Percentiles rank a stretch among this genome's conserved stretches.
phyloP scores from a whole-genome alignment of 2,797 vertebrate species.

The Poecilia wingei region DNA sequence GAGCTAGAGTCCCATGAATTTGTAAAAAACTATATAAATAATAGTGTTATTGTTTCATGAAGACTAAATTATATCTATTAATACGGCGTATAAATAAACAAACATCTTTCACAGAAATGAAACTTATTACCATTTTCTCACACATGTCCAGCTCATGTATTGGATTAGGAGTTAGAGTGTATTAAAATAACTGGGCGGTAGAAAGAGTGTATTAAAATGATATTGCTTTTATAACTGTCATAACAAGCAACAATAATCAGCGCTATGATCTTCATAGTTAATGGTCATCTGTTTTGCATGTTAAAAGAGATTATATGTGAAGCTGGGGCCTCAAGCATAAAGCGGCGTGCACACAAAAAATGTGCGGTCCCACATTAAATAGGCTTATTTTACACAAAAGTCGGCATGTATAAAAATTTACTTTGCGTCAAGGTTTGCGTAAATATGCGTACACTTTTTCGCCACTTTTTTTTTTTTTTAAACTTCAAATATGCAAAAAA shows the following conservation, averaged over 20 bases:
- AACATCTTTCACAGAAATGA: background rate
- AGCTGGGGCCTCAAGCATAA: too few relatives aligned
- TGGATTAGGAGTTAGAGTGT: background rate
- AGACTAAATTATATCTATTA: background rate
- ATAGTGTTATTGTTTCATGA: background rate
- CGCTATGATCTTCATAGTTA: background rate
- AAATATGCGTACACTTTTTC: too few relatives aligned
- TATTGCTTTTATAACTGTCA: background rate
- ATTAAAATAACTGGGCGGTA: too few relatives aligned
- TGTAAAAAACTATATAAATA: background rate
- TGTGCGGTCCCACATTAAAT: too few relatives aligned
- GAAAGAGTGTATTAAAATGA: background rate
- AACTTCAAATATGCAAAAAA: too few relatives aligned
- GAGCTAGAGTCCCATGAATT: background rate
- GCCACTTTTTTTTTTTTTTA: too few relatives aligned
- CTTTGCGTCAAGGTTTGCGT: too few relatives aligned
- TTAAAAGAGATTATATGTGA: background rate
- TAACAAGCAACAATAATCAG: background rate
- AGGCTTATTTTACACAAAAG: too few relatives aligned
- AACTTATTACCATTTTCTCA: background rate
- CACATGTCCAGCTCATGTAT: background rate
- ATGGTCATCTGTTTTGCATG: background rate
- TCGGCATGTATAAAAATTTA: too few relatives aligned
- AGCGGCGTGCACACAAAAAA: too few relatives aligned
- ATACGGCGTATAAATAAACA: background rate